Base-by-base conservation (phyloP, 1,140 invertebrate genomes). In the Rhagoletis pomonella region DNA sequence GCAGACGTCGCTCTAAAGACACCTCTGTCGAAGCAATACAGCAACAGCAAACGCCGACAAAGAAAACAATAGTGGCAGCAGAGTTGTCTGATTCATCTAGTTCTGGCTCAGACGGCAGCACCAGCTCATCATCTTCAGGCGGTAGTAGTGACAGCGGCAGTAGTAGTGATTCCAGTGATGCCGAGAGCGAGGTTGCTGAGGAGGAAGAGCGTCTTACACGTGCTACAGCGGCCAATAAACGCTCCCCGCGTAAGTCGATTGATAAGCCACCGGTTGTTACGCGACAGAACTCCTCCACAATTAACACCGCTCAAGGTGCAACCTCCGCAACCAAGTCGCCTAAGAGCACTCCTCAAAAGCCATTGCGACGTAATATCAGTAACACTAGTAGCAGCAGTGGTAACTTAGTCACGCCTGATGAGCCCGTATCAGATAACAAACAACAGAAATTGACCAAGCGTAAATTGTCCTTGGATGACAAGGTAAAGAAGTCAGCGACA, bases 171-270 rank as follows among this genome's bases (percentile, higher is more conserved):
- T 69, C 87, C 42, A 50, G 58, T 65, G 65, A 64, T 12, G 58
- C 50, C 10, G 67, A 69, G 19, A 65, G 64, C 14, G 86, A 62
- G n/a, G 84, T 85, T 10, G 17, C 29, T 64, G 88, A 86, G 47
- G 87, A 85, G 42, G 85, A 89, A 64, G 87, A 87, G 50, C 50
- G 47, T 17, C 19, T 29, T n/a, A 85, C 90, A 89, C 85, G 62
- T 17, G 7, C 81, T 19, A 42, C 65, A 4, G 64, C 87, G 3
- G 60, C 64, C 10, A 87, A 58, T 42, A 92, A 91, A 86, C 90
- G 91, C 86, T 89, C 90, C 65, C 90, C 91, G 14, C 90, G 90
- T 64, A 92, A 92, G 87, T 91, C 91, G 12, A 42, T 90, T 67
- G 90, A 91, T 55, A 5, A 69, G 17, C 86, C 86, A 4, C 42